Evolutionary conservation across 2,888 invertebrate species (phyloP), one percentile per base, ranked within the genome.

Genomic region (Disparrhopalites patrizii): DNA sequence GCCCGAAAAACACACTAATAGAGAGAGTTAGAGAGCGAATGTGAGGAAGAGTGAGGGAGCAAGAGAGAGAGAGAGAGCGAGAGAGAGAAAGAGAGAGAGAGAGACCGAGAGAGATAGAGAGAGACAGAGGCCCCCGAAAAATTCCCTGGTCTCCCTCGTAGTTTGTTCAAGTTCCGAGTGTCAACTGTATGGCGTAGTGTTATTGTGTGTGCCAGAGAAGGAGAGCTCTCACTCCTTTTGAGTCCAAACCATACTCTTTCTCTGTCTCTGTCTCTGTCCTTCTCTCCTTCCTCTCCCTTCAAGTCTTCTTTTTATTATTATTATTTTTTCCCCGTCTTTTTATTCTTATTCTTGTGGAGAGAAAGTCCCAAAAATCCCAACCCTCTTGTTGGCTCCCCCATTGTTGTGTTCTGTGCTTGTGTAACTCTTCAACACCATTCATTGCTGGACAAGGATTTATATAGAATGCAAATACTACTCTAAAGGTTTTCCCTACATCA

Each of bases 101-200:
- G 40, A n/a, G n/a, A n/a, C n/a, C n/a, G n/a, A n/a, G n/a, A n/a
- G n/a, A n/a, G n/a, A n/a, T n/a, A n/a, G n/a, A n/a, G n/a, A n/a
- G n/a, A n/a, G n/a, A n/a, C n/a, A n/a, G n/a, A n/a, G 47, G 25
- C 25, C 47, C 23, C 47, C 47, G 47, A 47, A 47, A 47, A 61
- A 61, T 31, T 61, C 60, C 60, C 60, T 61, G 51, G 60, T 50
- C 28, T 61, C 60, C 60, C 60, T 61, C 33, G 60, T 61, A 61
- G 60, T 51, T 61, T 20, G 60, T 28, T 13, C 31, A 47, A 47
- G 50, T 61, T 28, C 58, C 58, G 58, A 58, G 60, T 61, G 33
- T 50, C 51, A 33, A 50, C 5, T 50, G 50, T 51, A 51, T 61
- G 60, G 60, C 60, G 60, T 61, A 61, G 60, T 61, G 50, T 61